Percentiles rank a stretch among this genome's conserved stretches.
phyloP scores from a whole-genome alignment of 2,797 vertebrate genomes.

The Salmo trutta region DNA sequence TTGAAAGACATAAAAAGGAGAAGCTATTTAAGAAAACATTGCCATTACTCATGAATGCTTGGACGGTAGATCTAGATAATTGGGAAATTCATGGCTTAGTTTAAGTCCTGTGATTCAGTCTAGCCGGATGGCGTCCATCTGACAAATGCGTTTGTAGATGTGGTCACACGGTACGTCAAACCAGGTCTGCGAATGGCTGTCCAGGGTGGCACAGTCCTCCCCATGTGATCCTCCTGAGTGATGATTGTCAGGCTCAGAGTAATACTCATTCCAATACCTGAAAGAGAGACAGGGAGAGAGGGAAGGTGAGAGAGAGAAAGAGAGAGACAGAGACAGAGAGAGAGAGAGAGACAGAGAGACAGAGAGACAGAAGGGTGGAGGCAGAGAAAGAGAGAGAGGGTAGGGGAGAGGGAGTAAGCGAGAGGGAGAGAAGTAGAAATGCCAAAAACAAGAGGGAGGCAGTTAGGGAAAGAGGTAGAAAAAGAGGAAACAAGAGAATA shows the following conservation, averaged over 20 bases:
- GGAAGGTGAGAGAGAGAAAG: constrained; percentile 12
- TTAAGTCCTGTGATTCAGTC: constrained; percentile 21
- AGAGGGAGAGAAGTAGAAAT: no score
- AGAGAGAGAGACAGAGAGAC: neutral
- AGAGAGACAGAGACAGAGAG: neutral
- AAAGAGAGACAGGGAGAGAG: constrained; percentile 26
- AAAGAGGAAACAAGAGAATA: neutral
- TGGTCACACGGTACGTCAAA: constrained; percentile 60
- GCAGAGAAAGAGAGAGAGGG: neutral
- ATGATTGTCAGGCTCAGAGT: constrained; percentile 61
- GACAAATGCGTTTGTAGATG: constrained; percentile 60
- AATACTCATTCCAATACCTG: constrained; percentile 60
- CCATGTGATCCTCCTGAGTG: constrained; percentile 47
- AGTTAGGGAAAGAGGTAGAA: no score
- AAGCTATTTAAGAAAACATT: neutral
- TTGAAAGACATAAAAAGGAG: no score
- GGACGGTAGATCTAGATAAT: neutral
- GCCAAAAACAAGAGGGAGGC: no score
- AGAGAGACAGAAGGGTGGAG: constrained; percentile 25
- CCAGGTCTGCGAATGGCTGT: constrained; percentile 56
- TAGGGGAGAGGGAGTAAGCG: neutral
- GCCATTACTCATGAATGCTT: neutral
- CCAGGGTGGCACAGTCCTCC: constrained; percentile 57
- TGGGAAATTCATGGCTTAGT: neutral
- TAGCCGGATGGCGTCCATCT: constrained; percentile 58